Evolutionary conservation across 2,888 invertebrate species (phyloP), one percentile per base, ranked within the genome.

Genomic region (Scaptomyza polygonia): DNA sequence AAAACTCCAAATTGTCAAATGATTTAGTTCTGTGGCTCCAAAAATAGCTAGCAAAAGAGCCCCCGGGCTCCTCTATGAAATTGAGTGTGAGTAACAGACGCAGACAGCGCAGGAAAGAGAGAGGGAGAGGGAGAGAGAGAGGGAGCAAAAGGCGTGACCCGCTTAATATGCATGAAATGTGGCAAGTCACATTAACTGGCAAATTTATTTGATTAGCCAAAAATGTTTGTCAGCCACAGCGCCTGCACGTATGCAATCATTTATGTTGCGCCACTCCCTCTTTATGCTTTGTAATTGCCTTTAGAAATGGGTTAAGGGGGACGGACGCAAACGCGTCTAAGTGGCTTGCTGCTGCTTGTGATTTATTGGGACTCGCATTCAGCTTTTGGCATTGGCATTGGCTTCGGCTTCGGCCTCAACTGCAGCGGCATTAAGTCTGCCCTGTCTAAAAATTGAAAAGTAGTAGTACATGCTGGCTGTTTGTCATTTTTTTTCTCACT

Each of bases 91-190:
- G n/a, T 9, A 5, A 2, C 6, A 30, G 11, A 7, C 11, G 11
- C 2, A 2, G 18, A 3, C n/a, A n/a, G n/a, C n/a, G n/a, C n/a
- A n/a, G n/a, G n/a, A n/a, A n/a, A n/a, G n/a, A n/a, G n/a, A n/a
- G n/a, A n/a, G n/a, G n/a, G n/a, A 11, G 14, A 12, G 1, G 29
- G 11, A 16, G 4, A 14, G 25, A 8, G 52, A 6, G 21, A 3
- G 12, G 0, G 39, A 11, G 27, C 25, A 29, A 1, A 18, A 25
- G 36, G 30, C 9, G 57, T 34, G 55, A 52, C 40, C 39, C 59
- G 65, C 79, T 79, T 82, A 67, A 72, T 64, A 82, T 79, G 79
- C 79, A 67, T 52, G 72, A 67, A 75, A 79, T 75, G 79, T 27
- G 72, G 54, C 72, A 65, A 65, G 48, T 57, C 67, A 48, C 83